phyloP scores from a whole-genome alignment of 2,113 vertebrate genomes.

The Pseudopipra pipra region DNA sequence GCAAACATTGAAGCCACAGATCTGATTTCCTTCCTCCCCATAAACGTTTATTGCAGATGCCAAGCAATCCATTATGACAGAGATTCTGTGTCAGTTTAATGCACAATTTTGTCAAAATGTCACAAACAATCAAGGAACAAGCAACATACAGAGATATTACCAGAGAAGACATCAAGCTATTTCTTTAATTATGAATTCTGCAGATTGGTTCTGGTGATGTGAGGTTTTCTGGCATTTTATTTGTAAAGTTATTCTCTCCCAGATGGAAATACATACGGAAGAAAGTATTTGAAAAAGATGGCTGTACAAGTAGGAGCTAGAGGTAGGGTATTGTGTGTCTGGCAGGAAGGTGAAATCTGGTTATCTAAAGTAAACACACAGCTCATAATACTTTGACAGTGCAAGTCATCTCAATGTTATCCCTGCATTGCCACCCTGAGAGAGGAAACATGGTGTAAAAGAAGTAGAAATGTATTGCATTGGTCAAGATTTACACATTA shows the following conservation, averaged over 20 bases:
- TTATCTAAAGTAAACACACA: background rate
- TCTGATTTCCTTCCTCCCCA: background rate
- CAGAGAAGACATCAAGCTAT: background rate
- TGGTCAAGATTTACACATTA: background rate
- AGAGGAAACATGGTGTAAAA: background rate
- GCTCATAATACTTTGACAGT: background rate
- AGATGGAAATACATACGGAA: background rate
- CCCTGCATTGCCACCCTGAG: background rate
- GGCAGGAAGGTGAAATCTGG: background rate
- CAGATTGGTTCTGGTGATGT: background rate
- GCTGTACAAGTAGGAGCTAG: background rate
- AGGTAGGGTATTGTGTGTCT: background rate
- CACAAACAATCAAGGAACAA: background rate
- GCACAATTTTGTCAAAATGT: background rate
- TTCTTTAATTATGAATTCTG: background rate
- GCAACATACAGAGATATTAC: background rate
- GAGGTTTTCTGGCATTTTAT: fast-evolving
- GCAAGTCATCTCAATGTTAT: background rate
- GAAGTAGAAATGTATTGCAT: background rate
- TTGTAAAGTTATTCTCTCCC: background rate
- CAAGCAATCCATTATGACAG: background rate
- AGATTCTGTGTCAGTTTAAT: background rate
- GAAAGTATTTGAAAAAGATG: background rate
- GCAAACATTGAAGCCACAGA: background rate
- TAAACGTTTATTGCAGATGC: background rate